phyloP scores from a whole-genome alignment of 2,888 invertebrate species.

The Caenorhabditis wallacei region DNA sequence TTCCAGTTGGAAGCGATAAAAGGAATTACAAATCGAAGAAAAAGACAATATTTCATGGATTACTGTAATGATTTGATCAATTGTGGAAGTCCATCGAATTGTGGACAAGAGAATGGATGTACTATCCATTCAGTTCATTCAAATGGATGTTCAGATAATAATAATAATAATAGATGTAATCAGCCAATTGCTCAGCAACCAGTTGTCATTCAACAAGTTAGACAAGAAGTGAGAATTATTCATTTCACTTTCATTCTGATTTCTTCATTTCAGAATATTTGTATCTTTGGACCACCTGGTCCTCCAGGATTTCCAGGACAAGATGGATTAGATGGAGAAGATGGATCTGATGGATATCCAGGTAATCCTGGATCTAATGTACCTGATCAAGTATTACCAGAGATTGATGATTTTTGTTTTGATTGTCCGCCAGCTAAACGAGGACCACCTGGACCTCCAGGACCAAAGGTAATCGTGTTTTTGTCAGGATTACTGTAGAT shows the following conservation, averaged over 20 bases:
- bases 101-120: constrained; percentile 45
- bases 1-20: constrained; percentile 36
- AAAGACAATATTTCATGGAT: constrained; percentile 56
- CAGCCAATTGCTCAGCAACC: constrained; percentile 24
- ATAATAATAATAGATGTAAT: constrained; percentile 16
- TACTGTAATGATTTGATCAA: constrained; percentile 48
- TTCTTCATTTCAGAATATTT: constrained; percentile 37
- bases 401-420: constrained; percentile 72
- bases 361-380: constrained; percentile 54
- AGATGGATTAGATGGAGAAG: constrained; percentile 66
- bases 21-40: constrained; percentile 32
- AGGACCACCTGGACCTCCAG: constrained; percentile 69
- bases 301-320: constrained; percentile 62
- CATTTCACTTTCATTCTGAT: neutral
- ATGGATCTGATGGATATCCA: constrained; percentile 57
- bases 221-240: constrained; percentile 11
- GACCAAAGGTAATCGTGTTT: constrained; percentile 71
- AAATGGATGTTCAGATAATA: constrained; percentile 28
- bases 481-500: no score
- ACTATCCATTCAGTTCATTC: constrained; percentile 33
- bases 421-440: constrained; percentile 71
- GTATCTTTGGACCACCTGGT: constrained; percentile 65
- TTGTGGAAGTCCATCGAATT: constrained; percentile 45
- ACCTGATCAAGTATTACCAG: constrained; percentile 29
- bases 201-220: constrained; percentile 16